A percentile compares a stretch with the other conserved stretches of the same genome.
Conservation (phyloP, 1,140 invertebrate species). For the Papilio aristodemus region DNA sequence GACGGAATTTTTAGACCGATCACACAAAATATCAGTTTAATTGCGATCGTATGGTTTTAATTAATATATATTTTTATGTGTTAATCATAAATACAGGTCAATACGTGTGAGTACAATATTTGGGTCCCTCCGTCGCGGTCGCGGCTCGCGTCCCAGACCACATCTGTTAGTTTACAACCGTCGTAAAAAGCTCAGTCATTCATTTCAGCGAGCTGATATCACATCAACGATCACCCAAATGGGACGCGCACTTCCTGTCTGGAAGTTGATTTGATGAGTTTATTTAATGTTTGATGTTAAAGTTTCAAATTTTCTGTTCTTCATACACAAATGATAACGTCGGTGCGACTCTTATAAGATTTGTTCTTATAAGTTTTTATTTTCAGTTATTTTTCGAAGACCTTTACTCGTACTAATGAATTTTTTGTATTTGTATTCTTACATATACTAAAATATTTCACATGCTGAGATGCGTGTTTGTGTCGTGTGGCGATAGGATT, state of each 20-base stretch:
- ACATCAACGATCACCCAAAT: conserved; percentile 36
- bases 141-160: conserved; percentile 23
- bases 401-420: too few relatives aligned
- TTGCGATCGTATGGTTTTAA: neutral
- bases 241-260: conserved; percentile 40
- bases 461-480: too few relatives aligned
- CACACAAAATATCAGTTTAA: neutral
- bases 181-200: conserved; percentile 38
- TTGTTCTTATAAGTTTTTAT: neutral
- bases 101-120: conserved; percentile 23
- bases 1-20: neutral
- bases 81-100: conserved; percentile 11
- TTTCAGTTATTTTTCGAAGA: too few relatives aligned
- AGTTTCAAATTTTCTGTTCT: neutral
- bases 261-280: conserved; percentile 36
- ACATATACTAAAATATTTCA: too few relatives aligned
- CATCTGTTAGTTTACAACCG: conserved; percentile 23
- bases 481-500: too few relatives aligned
- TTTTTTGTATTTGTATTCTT: too few relatives aligned
- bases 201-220: conserved; percentile 38
- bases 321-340: neutral
- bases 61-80: conserved; percentile 1
- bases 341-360: neutral
- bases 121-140: neutral
- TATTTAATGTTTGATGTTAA: conserved; percentile 9